These are phyloP conservation scores for Galendromus occidentalis DNA, from an alignment of 1,140 invertebrate genomes.

Conservation along the genomic window DNA sequence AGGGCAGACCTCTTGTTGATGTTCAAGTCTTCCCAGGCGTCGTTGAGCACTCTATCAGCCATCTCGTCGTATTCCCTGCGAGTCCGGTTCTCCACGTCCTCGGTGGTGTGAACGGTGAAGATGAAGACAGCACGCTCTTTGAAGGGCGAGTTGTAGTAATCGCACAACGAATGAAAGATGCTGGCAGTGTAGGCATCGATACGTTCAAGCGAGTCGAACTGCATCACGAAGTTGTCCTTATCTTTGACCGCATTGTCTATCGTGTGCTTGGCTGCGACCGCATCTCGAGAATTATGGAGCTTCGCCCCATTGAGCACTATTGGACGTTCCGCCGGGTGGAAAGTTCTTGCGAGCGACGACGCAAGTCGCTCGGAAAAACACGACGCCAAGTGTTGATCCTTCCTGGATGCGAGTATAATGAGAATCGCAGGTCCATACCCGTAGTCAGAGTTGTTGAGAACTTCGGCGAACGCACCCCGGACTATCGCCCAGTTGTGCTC, in stretches of 20 bases:
- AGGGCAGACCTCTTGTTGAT: not conserved
- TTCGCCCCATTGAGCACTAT: not conserved
- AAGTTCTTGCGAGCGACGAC: not conserved
- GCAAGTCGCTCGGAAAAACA: not conserved
- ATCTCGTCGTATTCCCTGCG: not conserved
- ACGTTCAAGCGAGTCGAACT: not conserved
- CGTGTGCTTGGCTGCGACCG: not conserved
- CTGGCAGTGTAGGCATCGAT: not conserved
- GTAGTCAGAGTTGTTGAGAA: not conserved
- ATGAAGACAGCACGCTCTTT: not conserved
- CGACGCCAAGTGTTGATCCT: not conserved
- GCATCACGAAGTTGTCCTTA: not conserved
- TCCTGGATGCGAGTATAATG: not conserved
- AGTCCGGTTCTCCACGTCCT: not conserved
- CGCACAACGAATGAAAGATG: not conserved
- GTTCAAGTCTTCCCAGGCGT: not conserved
- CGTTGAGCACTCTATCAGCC: slow-evolving; percentile 2
- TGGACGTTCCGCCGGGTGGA: not conserved
- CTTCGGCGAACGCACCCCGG: not conserved
- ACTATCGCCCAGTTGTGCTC: not conserved
- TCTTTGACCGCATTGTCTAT: not conserved
- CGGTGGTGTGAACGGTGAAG: not conserved
- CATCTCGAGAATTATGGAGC: not conserved
- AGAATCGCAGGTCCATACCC: not conserved
- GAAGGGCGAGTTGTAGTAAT: slow-evolving; percentile 9